Base-by-base conservation (phyloP, 1,140 invertebrate genomes). In the Sitophilus oryzae region DNA sequence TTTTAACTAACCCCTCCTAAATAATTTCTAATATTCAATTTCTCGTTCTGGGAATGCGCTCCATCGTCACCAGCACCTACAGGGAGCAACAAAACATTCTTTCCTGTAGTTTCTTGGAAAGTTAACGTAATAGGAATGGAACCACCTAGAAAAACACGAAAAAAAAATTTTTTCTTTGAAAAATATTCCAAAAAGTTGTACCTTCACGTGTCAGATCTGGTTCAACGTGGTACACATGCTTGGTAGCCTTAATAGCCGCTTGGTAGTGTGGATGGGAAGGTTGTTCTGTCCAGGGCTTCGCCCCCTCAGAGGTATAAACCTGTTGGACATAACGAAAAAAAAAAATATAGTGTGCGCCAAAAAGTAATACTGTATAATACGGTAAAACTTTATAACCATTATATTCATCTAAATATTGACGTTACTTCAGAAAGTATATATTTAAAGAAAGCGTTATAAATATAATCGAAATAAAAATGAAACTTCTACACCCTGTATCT, bases 31-130 rank as follows among this genome's bases (percentile, higher is more conserved):
- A 88, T 76, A 75, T 96, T 86, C 58, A 98, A 79, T 73, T 98
- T 98, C 73, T 98, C 95, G 77, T 98, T 98, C 74, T 98, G 95
- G 1, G 93, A 96, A 78, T 98, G 96, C 52, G 95, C 94, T 57
- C 95, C 94, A 77, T 98, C 96, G 73, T 98, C 95, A 53, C 84
- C 85, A 59, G 85, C 82, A 40, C 95, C 95, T 67, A 92, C 84
- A 4, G 94, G 93, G 44, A 98, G 76, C 22, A 98, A 75, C 57
- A 98, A 77, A 20, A 96, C 92, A 77, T 92, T 97, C 69, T 92
- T 93, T 0, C 86, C 88, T 42, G 92, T 96, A 2, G 89, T 80
- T 72, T 93, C 84, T 74, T 95, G 83, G 63, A 88, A 81, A n/a
- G 93, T 96, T 49, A 98, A 75, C 47, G 94, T 96, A 40, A 98